A percentile compares a stretch with the other conserved stretches of the same genome.
These are phyloP conservation scores for Caerostris darwini DNA, from an alignment of 1,140 invertebrate species.

Conservation along the genomic window DNA sequence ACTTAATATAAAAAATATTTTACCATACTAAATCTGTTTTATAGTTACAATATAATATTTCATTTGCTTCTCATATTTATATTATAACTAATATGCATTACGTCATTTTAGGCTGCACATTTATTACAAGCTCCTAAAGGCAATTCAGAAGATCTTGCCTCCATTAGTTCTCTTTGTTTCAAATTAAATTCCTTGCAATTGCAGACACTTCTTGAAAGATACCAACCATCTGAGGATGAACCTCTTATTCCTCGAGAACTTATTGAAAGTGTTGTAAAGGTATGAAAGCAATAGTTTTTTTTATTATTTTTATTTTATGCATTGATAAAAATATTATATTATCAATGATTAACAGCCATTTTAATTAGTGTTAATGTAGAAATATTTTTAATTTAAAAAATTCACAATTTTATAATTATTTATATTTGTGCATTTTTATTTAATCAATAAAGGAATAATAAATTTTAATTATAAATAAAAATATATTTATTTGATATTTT, in stretches of 20 bases:
- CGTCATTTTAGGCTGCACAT: slow-evolving; percentile 82
- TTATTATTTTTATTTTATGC: too few species aligned
- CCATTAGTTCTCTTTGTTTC: slow-evolving; percentile 96
- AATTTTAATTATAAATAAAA: too few species aligned
- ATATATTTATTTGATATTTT: too few species aligned
- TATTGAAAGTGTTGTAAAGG: slow-evolving; percentile 87
- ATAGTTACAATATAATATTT: too few species aligned
- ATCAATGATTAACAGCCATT: too few species aligned
- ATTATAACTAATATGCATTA: not conserved
- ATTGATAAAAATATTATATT: too few species aligned
- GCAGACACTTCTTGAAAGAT: slow-evolving; percentile 90
- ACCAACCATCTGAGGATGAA: slow-evolving; percentile 87
- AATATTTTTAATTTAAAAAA: too few species aligned
- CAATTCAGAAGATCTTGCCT: slow-evolving; percentile 94
- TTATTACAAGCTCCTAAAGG: slow-evolving; percentile 90
- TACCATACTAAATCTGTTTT: too few species aligned
- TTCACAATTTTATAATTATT: too few species aligned
- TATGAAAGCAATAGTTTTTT: slow-evolving; percentile 80
- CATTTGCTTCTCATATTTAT: not conserved
- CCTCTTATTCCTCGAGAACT: slow-evolving; percentile 85
- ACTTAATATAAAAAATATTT: not conserved
- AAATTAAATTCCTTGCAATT: slow-evolving; percentile 98
- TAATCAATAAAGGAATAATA: too few species aligned
- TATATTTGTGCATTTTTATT: too few species aligned
- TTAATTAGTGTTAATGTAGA: too few species aligned